Evolutionary conservation across 1,140 invertebrate genomes (phyloP), one percentile per base, ranked within the genome.

Genomic region (Papilio dardanus): DNA sequence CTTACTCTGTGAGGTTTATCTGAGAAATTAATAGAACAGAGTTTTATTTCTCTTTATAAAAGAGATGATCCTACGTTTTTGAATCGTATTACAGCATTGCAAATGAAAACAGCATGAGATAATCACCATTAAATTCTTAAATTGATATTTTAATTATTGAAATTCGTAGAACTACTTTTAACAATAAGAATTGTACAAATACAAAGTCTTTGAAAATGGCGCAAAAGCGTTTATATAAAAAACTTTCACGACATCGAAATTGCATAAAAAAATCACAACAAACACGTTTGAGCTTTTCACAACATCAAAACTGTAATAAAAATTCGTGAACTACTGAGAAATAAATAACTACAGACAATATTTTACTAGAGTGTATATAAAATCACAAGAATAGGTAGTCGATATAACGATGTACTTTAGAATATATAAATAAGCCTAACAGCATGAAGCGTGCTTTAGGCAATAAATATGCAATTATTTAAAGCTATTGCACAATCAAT

Each of bases 141-240:
- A n/a, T n/a, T n/a, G n/a, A n/a, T n/a, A n/a, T n/a, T n/a, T n/a
- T n/a, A n/a, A n/a, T n/a, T 19, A 16, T 8, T 10, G 6, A 71
- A 69, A 14, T 42, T 24, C 24, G 14, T 28, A 71, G 40, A 28
- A 71, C 40, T 69, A 2, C 33, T 69, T 30, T 50, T 24, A 54
- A 71, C 46, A 73, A 46, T 24, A 50, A 73, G 71, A 74, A 65
- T 74, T 69, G 79, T 42, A 77, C 76, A 76, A 74, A 69, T 79
- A 83, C 77, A 83, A 77, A 75, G 24, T 71, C 30, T 50, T 73
- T 33, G 31, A 88, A 86, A 92, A 89, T 86, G 81, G 88, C 90
- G 89, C 90, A 92, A 92, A 92, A 90, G 90, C 90, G 88, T 89
- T 88, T 82, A 89, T 86, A 92, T 82, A 89, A 90, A 92, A 89